Conservation (phyloP, 2,113 vertebrate genomes). For the Caranx ignobilis region DNA sequence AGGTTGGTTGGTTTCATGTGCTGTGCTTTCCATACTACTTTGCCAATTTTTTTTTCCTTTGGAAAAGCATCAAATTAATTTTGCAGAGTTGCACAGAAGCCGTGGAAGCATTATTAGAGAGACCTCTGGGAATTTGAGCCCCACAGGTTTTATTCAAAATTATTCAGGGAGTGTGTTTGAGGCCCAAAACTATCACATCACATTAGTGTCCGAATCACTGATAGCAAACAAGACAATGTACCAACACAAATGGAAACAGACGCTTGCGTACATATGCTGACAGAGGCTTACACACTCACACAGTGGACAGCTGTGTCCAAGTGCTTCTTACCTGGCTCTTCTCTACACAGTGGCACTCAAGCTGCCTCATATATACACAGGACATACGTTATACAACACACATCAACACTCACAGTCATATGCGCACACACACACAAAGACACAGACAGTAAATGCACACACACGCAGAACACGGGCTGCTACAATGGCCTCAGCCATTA, state of each 20-base stretch:
- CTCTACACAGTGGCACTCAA: not conserved
- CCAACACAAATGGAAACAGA: slow-evolving; percentile 50
- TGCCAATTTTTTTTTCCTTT: not conserved
- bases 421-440: not conserved
- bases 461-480: slow-evolving; percentile 55
- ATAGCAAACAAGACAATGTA: slow-evolving; percentile 43
- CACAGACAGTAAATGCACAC: slow-evolving; percentile 41
- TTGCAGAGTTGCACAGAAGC: slow-evolving; percentile 42
- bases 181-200: slow-evolving; percentile 57
- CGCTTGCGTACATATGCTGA: slow-evolving; percentile 35
- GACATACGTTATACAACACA: not conserved
- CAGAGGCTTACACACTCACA: not conserved
- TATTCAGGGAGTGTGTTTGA: slow-evolving; percentile 56
- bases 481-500: slow-evolving; percentile 77
- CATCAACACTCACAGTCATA: not conserved
- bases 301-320: not conserved
- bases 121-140: slow-evolving; percentile 51
- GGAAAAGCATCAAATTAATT: slow-evolving; percentile 47
- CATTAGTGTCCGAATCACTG: slow-evolving; percentile 59
- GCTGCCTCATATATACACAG: not conserved
- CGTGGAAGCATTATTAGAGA: slow-evolving; percentile 44
- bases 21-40: slow-evolving; percentile 22
- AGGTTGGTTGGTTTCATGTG: not conserved
- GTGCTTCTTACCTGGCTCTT: slow-evolving; percentile 8
- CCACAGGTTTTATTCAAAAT: slow-evolving; percentile 59